Base-by-base conservation (phyloP, 2,888 invertebrate genomes). In the Tiliacea aurago region DNA sequence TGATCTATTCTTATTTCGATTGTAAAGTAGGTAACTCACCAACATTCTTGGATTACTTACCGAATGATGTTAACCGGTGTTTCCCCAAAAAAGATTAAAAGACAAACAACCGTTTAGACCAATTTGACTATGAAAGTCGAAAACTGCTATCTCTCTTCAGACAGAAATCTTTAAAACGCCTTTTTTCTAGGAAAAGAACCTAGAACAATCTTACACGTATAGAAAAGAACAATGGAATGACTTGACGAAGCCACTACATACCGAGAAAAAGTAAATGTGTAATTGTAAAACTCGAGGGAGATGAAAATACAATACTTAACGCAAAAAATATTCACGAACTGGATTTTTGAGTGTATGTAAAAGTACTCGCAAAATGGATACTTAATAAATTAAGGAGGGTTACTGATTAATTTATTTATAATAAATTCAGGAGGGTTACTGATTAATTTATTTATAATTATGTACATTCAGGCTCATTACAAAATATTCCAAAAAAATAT, bases 21-120 rank as follows among this genome's bases (percentile, higher is more conserved):
- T 33, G 7, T n/a, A 11, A 20, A 23, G 7, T 45, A 23, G 47
- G 11, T 45, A 63, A 78, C 78, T 82, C 62, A 78, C 78, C 56
- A 47, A 43, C 18, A 58, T 62, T 65, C 51, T 43, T 61, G 28
- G 20, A 64, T 15, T 64, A 83, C 79, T 79, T 78, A 79, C 79
- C 65, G 20, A 55, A 20, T 37, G n/a, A 37, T n/a, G 45, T 33
- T 33, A 51, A 13, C 15, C 0, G 33, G 18, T 20, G n/a, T 49
- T 5, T 51, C 45, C 20, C 5, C 18, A 37, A 49, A 55, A 15
- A 37, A 28, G 2, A 49, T n/a, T 47, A 28, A 11, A n/a, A 13
- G 20, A 72, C 20, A 41, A 49, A 53, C 69, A n/a, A 71, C 7
- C 11, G 20, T 45, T 74, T 63, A 15, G 10, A 41, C n/a, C 33